Conservation (phyloP, 2,888 invertebrate genomes). For the Lapara coniferarum region DNA sequence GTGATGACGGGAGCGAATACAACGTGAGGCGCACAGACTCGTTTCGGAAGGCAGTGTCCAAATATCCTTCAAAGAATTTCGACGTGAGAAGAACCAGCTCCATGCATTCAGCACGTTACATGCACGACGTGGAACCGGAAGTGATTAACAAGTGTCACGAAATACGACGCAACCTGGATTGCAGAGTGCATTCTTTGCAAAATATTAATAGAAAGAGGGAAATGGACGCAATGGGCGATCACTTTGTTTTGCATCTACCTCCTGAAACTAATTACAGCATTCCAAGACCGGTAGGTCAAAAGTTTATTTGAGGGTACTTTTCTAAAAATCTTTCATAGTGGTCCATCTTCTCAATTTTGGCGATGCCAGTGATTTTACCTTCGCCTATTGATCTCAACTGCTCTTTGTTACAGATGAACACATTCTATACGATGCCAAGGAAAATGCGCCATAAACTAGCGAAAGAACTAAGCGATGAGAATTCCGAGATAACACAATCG, state of each 20-base stretch:
- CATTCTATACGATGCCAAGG: constrained; percentile 78
- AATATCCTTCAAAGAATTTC: constrained; percentile 63
- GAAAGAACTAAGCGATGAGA: constrained; percentile 72
- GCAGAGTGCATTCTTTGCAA: constrained; percentile 74
- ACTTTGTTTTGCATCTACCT: constrained; percentile 71
- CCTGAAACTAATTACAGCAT: constrained; percentile 69
- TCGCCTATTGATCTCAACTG: too few species aligned
- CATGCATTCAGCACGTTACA: constrained; percentile 71
- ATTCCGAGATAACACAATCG: constrained; percentile 74
- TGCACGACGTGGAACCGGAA: constrained; percentile 62
- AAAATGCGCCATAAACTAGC: constrained; percentile 68
- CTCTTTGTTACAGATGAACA: constrained; percentile 67
- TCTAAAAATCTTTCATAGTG: too few species aligned
- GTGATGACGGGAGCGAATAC: constrained; percentile 76
- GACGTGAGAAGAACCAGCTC: constrained; percentile 72
- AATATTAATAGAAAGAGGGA: constrained; percentile 71
- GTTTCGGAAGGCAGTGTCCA: constrained; percentile 65
- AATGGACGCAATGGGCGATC: constrained; percentile 71
- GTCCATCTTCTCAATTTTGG: too few species aligned
- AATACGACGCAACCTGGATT: constrained; percentile 56
- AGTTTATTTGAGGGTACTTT: too few species aligned
- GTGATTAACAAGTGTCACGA: constrained; percentile 51
- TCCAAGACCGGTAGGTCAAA: constrained; percentile 64
- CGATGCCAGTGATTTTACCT: too few species aligned
- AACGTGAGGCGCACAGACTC: constrained; percentile 73